These are phyloP conservation scores for Columbina picui DNA, from an alignment of 2,113 vertebrate genomes.

Conservation along the genomic window DNA sequence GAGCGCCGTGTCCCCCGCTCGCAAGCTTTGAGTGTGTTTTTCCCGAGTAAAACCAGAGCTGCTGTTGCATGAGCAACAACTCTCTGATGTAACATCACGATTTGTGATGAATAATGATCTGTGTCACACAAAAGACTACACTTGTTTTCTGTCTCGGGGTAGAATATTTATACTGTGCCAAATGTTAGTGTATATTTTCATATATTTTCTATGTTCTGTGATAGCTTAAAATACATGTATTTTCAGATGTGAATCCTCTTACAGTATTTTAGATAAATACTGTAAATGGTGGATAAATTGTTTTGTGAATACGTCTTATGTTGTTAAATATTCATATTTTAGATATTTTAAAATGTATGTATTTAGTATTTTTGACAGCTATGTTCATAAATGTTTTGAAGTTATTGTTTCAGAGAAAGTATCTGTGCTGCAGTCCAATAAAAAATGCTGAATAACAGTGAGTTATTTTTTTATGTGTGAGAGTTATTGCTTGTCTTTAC, in stretches of 20 bases:
- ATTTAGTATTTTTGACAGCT: constrained; percentile 56
- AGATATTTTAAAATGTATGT: background rate
- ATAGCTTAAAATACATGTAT: constrained; percentile 19
- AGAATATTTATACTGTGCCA: constrained; percentile 57
- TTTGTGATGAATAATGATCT: constrained; percentile 11
- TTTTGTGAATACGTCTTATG: background rate
- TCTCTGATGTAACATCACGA: background rate
- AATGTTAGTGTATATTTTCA: constrained; percentile 49
- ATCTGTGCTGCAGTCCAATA: constrained; percentile 40
- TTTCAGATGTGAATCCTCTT: background rate
- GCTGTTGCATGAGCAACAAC: background rate
- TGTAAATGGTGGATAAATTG: background rate
- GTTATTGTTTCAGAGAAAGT: constrained; percentile 11
- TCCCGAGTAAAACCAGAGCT: constrained; percentile 10
- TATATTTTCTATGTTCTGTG: constrained; percentile 1
- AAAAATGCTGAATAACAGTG: constrained; percentile 9
- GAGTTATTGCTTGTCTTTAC: background rate
- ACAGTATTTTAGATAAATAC: background rate
- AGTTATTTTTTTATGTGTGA: background rate
- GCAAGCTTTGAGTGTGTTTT: background rate
- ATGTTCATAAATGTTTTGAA: constrained; percentile 33
- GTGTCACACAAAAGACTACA: background rate
- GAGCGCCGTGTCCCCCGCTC: background rate
- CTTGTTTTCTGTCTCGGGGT: constrained; percentile 23
- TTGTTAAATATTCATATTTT: background rate